These are phyloP conservation scores for Oryzias melastigma DNA, from an alignment of 2,113 vertebrate species.

Conservation along the genomic window DNA sequence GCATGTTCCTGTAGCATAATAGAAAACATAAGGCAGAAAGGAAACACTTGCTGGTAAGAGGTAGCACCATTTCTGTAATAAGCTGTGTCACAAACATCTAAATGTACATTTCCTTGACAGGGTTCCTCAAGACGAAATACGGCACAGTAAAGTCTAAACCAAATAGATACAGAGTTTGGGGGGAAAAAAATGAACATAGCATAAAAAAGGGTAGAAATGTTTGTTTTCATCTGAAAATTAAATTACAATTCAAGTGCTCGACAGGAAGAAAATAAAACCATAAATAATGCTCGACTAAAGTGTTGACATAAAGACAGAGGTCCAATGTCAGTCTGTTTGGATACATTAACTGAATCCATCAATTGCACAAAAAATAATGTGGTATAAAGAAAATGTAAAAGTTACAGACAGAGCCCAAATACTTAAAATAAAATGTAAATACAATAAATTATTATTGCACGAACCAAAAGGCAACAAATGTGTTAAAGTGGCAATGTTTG, in stretches of 20 bases:
- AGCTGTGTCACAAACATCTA: conserved; percentile 22
- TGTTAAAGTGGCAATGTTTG: conserved; percentile 55
- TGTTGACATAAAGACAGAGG: conserved; percentile 56
- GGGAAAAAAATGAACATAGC: conserved; percentile 25
- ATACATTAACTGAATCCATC: conserved; percentile 57
- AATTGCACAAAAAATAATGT: conserved; percentile 67
- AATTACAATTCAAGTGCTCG: no score
- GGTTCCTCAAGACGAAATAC: conserved; percentile 12
- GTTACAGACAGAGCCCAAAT: conserved; percentile 20
- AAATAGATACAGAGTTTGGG: not conserved
- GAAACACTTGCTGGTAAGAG: conserved; percentile 61
- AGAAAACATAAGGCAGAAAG: conserved; percentile 55
- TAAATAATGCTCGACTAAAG: conserved; percentile 29
- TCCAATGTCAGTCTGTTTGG: conserved; percentile 10
- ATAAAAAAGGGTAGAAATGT: no score
- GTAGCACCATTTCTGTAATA: conserved; percentile 60
- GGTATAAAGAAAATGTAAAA: conserved; percentile 18
- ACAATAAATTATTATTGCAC: conserved; percentile 57
- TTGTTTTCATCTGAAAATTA: no score
- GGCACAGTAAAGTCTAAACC: conserved; percentile 6
- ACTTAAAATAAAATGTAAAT: conserved; percentile 51
- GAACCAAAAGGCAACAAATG: conserved; percentile 44
- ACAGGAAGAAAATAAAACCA: not conserved
- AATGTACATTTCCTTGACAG: conserved; percentile 19
- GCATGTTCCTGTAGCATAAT: conserved; percentile 63